Conservation (phyloP, 2,888 invertebrate genomes). For the Phortica magna region DNA sequence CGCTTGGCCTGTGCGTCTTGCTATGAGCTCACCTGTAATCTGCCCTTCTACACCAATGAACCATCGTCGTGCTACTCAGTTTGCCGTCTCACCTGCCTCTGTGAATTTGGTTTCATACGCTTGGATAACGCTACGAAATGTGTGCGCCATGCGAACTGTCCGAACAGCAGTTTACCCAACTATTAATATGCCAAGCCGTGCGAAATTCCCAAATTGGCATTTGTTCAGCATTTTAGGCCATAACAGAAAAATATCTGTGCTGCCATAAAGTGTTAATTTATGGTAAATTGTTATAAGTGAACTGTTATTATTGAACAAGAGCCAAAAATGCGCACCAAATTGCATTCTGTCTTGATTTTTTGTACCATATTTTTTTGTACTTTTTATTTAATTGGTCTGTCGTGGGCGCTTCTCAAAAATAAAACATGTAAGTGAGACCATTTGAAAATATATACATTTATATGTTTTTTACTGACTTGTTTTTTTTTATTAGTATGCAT, state of each 20-base stretch:
- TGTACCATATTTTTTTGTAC: background rate
- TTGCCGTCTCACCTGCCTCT: slow-evolving; percentile 52
- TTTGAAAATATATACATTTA: background rate
- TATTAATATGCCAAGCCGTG: background rate
- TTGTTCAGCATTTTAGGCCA: background rate
- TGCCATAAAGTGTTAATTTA: too few species aligned
- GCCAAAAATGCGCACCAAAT: too few species aligned
- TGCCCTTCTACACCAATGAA: slow-evolving; percentile 8
- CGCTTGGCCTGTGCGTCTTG: slow-evolving; percentile 48
- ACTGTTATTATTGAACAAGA: too few species aligned
- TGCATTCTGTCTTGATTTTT: background rate
- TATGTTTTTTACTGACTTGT: background rate
- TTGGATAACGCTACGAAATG: slow-evolving; percentile 44
- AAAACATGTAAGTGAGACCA: background rate
- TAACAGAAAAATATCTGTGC: too few species aligned
- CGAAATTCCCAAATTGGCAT: background rate
- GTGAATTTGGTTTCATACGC: slow-evolving; percentile 49
- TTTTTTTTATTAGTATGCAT: slow-evolving; percentile 39
- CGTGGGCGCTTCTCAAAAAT: background rate
- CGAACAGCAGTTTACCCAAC: background rate
- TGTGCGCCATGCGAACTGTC: slow-evolving; percentile 36
- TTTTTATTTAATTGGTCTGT: too few species aligned
- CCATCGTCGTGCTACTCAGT: fast-evolving
- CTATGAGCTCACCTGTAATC: slow-evolving; percentile 42
- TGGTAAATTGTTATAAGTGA: too few species aligned